Percentiles rank a stretch among this genome's conserved stretches.
phyloP scores from a whole-genome alignment of 2,797 vertebrate genomes.

The Crenuchus spilurus region DNA sequence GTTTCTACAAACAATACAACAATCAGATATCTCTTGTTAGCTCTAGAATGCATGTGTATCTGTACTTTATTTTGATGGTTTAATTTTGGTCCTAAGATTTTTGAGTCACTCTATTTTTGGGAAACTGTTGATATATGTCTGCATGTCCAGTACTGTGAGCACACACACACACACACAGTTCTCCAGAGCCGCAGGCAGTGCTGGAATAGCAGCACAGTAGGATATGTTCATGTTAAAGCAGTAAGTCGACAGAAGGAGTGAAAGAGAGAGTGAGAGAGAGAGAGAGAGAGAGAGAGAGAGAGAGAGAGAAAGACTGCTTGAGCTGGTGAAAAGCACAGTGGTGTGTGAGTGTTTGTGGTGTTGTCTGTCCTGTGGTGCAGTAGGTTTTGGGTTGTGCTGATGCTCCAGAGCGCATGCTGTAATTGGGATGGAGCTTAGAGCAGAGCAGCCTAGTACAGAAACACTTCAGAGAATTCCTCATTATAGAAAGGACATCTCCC shows the following conservation, averaged over 20 bases:
- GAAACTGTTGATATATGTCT: neutral
- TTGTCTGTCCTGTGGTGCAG: constrained; percentile 29
- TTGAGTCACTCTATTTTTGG: neutral
- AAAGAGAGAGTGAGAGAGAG: neutral
- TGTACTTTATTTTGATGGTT: neutral
- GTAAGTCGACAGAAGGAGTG: neutral
- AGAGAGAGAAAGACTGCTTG: neutral
- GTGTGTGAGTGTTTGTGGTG: constrained; percentile 18
- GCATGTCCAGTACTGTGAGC: neutral
- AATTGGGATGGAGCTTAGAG: constrained; percentile 20
- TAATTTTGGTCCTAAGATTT: neutral
- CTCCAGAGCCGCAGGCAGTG: neutral
- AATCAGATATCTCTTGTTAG: neutral
- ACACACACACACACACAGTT: neutral
- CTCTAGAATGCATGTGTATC: neutral
- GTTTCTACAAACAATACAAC: neutral
- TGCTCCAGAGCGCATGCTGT: constrained; percentile 22
- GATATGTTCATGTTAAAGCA: neutral
- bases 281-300: neutral
- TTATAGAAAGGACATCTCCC: constrained; percentile 13
- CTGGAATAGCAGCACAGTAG: constrained; percentile 1
- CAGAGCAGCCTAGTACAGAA: neutral
- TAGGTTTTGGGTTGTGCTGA: constrained; percentile 2
- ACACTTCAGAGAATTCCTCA: constrained; percentile 4
- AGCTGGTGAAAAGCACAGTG: constrained; percentile 7